Base-by-base conservation (phyloP, 2,888 invertebrate genomes). In the Caenorhabditis imperialis region DNA sequence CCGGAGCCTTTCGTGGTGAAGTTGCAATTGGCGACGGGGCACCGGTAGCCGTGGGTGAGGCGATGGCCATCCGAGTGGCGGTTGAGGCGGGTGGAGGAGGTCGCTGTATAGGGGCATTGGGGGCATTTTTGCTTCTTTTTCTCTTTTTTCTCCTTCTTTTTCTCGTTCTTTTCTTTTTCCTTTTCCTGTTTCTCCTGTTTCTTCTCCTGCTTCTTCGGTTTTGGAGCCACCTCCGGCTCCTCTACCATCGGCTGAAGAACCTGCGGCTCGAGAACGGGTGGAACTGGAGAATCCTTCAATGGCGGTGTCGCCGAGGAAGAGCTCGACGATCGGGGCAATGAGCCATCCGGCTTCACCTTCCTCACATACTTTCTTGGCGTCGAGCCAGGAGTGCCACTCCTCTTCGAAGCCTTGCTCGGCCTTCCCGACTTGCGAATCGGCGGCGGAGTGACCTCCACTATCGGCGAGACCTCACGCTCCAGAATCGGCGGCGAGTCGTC, bases 1-100 rank as follows among this genome's bases (percentile, higher is more conserved):
- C 77, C 79, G 5, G 47, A 14, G n/a, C 74, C 61, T 18, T 23
- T 35, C 30, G 65, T 70, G 40, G 63, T 75, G 62, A 50, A 77
- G 23, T 42, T 48, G 30, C 63, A 73, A 10, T 23, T 30, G 6
- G 50, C 12, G 23, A 44, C 58, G 1, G 67, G 61, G 22, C 76
- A 76, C 1, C 47, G 37, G 58, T 37, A 76, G 51, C 76, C 76
- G 3, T 53, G 47, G 5, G 16, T 22, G 8, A 72, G 23, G 3
- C 30, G 20, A 25, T 76, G 76, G 16, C 76, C 76, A 14, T 14
- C 23, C 3, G n/a, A 22, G 25, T 76, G 76, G 5, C 55, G 25
- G 12, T 47, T 44, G 10, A 76, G 38, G 6, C 67, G 53, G n/a
- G 44, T 22, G 0, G 27, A 23, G 1, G 74, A 45, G 2, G 48